Evolutionary conservation across 2,113 vertebrate species (phyloP), one percentile per base, ranked within the genome.

Genomic region (Condylura cristata): DNA sequence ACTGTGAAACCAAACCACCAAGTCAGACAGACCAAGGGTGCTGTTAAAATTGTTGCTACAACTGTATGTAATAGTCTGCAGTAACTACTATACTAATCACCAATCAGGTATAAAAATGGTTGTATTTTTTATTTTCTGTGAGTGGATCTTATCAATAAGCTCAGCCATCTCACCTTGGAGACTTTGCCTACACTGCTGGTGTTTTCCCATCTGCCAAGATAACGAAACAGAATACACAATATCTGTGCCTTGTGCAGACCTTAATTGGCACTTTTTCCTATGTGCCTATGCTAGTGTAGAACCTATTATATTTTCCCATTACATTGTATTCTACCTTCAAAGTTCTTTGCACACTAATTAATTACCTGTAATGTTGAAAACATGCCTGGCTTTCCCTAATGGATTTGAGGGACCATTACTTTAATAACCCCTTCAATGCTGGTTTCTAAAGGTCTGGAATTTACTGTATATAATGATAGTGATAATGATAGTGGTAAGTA

Each of bases 341-440:
- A 37, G 26, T 11, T 32, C 22, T 61, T 72, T 80, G 18, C 14
- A 37, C 9, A 41, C 37, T 44, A 53, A 72, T 56, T 82, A 41
- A 34, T 79, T 65, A 46, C 85, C 20, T 93, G 5, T 11, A 26
- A 71, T 70, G 85, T 63, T 58, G 86, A 60, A 93, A 94, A 60
- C 12, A 28, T 37, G 13, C 86, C 22, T 68, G 2, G 74, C 71
- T 71, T 93, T 68, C 70, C 5, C 58, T 44, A 4, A 30, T 30
- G 37, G 41, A 58, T 65, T 24, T 70, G 53, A 79, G 83, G 51
- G 44, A 44, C 37, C 8, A 10, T n/a, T 63, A 68, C 26, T 34
- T 17, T 20, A 53, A 11, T 71, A 70, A 46, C 8, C 11, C 17
- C 60, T 66, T 74, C 20, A 6, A 17, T 20, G 4, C 22, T n/a